Percentiles rank a stretch among this genome's conserved stretches.
Conservation (phyloP, 2,797 vertebrate genomes). For the Microchirus variegatus region DNA sequence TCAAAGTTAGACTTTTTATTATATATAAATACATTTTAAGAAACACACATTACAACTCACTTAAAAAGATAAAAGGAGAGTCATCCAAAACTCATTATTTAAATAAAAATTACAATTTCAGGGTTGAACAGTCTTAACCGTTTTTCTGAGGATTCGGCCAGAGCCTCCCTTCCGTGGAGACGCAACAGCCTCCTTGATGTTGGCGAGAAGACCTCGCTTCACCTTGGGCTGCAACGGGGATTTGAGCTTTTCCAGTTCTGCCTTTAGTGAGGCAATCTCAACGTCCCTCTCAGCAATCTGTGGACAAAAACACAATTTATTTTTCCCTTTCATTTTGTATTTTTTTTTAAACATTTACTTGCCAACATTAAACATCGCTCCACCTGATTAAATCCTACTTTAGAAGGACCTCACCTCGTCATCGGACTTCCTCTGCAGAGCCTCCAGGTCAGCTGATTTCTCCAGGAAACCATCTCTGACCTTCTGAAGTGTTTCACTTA, state of each 20-base stretch:
- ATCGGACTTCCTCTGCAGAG: slow-evolving; percentile 54
- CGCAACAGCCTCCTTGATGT: slow-evolving; percentile 83
- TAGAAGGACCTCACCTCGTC: slow-evolving; percentile 65
- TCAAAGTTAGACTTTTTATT: slow-evolving; percentile 33
- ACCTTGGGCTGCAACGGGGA: slow-evolving; percentile 69
- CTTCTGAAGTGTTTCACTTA: slow-evolving; percentile 69
- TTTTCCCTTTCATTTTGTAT: background rate
- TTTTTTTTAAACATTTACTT: background rate
- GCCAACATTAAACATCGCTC: background rate
- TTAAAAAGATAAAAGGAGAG: no score
- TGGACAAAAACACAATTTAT: slow-evolving; percentile 57
- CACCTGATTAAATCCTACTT: no score
- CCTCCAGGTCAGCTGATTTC: slow-evolving; percentile 66
- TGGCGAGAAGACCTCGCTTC: slow-evolving; percentile 84
- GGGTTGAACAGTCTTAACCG: slow-evolving; percentile 19
- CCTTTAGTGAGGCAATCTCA: slow-evolving; percentile 76
- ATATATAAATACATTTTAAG: slow-evolving; percentile 3
- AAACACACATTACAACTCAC: no score
- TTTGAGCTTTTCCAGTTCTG: slow-evolving; percentile 71
- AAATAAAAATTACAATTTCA: slow-evolving; percentile 36
- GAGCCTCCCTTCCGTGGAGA: slow-evolving; percentile 67
- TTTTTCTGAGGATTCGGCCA: slow-evolving; percentile 70
- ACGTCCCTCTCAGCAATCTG: slow-evolving; percentile 78
- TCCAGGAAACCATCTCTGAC: slow-evolving; percentile 72
- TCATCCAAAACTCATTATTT: background rate